Percentiles rank a stretch among this genome's conserved stretches.
Conservation (phyloP, 1,140 invertebrate genomes). For the Aphidius ervi region DNA sequence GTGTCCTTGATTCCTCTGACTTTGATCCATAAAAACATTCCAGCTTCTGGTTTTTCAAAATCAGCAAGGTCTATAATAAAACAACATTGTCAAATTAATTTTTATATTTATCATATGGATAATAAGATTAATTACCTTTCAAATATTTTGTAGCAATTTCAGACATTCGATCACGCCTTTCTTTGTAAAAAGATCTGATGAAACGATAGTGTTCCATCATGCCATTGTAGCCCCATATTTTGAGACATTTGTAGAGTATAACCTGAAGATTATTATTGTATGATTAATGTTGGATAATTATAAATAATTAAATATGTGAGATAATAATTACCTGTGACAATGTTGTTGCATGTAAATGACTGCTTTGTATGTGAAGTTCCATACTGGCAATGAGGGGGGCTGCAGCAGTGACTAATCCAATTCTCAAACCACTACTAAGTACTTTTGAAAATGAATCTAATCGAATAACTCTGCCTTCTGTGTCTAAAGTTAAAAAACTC, state of each 20-base stretch:
- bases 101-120: background rate
- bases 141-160: constrained; percentile 61
- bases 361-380: constrained; percentile 69
- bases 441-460: constrained; percentile 81
- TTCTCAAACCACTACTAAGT: constrained; percentile 65
- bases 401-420: constrained; percentile 70
- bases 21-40: constrained; percentile 77
- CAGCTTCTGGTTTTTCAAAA: constrained; percentile 64
- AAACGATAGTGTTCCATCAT: constrained; percentile 59
- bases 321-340: constrained; percentile 63
- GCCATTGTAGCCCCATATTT: constrained; percentile 59
- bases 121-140: constrained; percentile 1
- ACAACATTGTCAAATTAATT: constrained; percentile 1
- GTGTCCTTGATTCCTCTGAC: constrained; percentile 65
- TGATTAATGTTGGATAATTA: background rate
- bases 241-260: constrained; percentile 60
- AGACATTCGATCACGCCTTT: constrained; percentile 62
- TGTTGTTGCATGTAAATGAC: constrained; percentile 68
- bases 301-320: no score
- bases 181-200: constrained; percentile 63
- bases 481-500: constrained; percentile 72
- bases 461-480: constrained; percentile 70
- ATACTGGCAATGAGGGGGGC: constrained; percentile 58
- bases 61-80: constrained; percentile 58
- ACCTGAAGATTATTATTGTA: constrained; percentile 50